phyloP scores from a whole-genome alignment of 1,140 invertebrate genomes.

The Philopotamus ludificatus region DNA sequence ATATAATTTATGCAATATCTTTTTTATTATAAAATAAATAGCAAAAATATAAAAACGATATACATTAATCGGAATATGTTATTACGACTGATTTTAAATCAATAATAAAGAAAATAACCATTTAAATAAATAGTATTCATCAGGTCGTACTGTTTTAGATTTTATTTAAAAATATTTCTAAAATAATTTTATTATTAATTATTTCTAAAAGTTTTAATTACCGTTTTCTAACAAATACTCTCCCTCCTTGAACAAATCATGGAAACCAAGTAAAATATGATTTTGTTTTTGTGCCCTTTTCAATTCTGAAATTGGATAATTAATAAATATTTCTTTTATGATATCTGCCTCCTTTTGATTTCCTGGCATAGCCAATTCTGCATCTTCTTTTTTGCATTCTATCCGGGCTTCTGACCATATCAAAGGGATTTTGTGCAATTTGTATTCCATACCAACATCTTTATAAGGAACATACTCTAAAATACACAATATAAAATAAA shows the following conservation, averaged over 20 bases:
- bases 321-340: background rate
- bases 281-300: background rate
- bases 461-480: slow-evolving; percentile 12
- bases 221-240: slow-evolving; percentile 6
- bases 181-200: too few species aligned
- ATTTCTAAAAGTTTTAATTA: background rate
- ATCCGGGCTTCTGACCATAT: slow-evolving; percentile 6
- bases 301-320: background rate
- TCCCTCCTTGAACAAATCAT: slow-evolving; percentile 16
- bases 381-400: slow-evolving; percentile 4
- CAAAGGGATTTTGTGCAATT: slow-evolving; percentile 1
- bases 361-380: slow-evolving; percentile 14
- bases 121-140: too few species aligned
- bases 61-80: too few species aligned
- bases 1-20: too few species aligned
- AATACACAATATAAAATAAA: background rate
- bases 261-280: slow-evolving; percentile 11
- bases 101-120: too few species aligned
- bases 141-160: too few species aligned
- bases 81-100: too few species aligned
- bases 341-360: background rate
- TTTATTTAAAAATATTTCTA: too few species aligned
- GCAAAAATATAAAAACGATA: too few species aligned
- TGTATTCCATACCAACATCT: background rate
- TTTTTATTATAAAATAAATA: too few species aligned